Percentiles rank a stretch among this genome's conserved stretches.
Evolutionary conservation across 2,888 invertebrate genomes (phyloP).

Genomic region (Dryadula phaetusa): DNA sequence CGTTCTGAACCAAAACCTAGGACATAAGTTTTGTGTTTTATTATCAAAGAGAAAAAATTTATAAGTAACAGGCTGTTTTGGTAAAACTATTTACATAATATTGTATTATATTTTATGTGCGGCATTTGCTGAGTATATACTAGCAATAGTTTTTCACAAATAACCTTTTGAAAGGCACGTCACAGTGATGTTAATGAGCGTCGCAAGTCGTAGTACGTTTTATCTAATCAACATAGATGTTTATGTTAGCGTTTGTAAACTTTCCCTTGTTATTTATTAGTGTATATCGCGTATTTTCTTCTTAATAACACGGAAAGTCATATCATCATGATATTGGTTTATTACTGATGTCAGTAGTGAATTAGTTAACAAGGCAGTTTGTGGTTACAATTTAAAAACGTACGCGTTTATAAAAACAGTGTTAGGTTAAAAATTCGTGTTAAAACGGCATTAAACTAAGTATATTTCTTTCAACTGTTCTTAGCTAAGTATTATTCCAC

Average conservation of each 20-base stretch:
- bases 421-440: neutral
- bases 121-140: neutral
- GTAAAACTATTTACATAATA: neutral
- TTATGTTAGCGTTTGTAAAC: conserved; percentile 54
- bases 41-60: neutral
- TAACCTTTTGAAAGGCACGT: neutral
- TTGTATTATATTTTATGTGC: neutral
- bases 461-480: neutral
- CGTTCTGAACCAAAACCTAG: neutral
- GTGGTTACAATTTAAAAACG: conserved; percentile 64
- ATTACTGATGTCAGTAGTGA: conserved; percentile 60
- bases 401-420: conserved; percentile 32
- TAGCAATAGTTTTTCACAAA: neutral
- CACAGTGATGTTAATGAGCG: conserved; percentile 27
- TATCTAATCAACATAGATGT: conserved; percentile 51
- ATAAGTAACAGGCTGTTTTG: neutral
- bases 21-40: neutral
- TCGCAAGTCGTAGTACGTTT: conserved; percentile 39
- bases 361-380: conserved; percentile 56
- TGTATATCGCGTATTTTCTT: conserved; percentile 59
- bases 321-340: conserved; percentile 52
- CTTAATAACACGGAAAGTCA: conserved; percentile 60
- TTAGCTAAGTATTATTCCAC: conserved; percentile 39
- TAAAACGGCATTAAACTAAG: neutral
- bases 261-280: conserved; percentile 58